Evolutionary conservation across 2,797 vertebrate genomes (phyloP).

Genomic region (Aplochiton taeniatus): DNA sequence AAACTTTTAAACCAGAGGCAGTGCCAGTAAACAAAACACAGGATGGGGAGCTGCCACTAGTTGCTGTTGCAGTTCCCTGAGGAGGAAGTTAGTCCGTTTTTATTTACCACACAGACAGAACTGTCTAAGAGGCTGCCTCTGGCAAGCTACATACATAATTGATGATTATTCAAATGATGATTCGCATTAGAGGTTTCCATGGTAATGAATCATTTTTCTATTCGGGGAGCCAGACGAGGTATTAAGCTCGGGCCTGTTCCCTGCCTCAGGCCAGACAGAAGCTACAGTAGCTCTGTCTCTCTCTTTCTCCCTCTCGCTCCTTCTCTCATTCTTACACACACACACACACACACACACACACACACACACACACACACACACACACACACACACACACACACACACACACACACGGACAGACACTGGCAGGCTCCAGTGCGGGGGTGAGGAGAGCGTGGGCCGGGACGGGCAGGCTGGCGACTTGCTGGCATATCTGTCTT

Average conservation of each 20-base stretch:
- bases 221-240: constrained; percentile 53
- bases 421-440: constrained; percentile 14
- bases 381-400: constrained; percentile 31
- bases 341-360: constrained; percentile 8
- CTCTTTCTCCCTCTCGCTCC: too few relatives aligned
- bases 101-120: constrained; percentile 69
- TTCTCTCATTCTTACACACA: background rate
- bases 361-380: constrained; percentile 4
- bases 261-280: constrained; percentile 44
- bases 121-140: constrained; percentile 54
- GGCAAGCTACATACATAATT: constrained; percentile 60
- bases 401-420: background rate
- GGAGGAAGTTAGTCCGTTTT: constrained; percentile 55
- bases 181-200: constrained; percentile 70
- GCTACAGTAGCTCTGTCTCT: constrained; percentile 21
- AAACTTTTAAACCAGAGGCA: constrained; percentile 16
- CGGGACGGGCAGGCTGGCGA: constrained; percentile 19
- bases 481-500: constrained; percentile 26
- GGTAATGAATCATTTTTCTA: constrained; percentile 60
- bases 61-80: constrained; percentile 47
- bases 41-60: constrained; percentile 56
- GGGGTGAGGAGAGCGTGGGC: constrained; percentile 7
- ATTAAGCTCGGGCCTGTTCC: constrained; percentile 34
- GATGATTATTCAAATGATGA: constrained; percentile 74
- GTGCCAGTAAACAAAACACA: constrained; percentile 46